A percentile compares a stretch with the other conserved stretches of the same genome.
Evolutionary conservation across 1,140 invertebrate species (phyloP).

Genomic region (Pogonomyrmex barbatus): DNA sequence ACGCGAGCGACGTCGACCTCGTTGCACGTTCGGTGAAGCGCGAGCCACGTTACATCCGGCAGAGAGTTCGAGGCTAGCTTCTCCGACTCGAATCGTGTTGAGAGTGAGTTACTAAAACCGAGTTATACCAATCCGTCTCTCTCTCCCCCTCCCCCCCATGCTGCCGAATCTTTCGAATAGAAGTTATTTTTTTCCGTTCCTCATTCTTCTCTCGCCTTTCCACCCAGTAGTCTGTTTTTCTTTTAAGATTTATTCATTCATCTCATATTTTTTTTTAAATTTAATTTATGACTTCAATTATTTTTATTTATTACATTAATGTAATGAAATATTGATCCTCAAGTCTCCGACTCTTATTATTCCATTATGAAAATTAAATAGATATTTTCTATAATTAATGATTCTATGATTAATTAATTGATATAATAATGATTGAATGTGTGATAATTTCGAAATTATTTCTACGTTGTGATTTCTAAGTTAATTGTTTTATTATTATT

Average conservation of each 20-base stretch:
- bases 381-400: background rate
- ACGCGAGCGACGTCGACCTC: conserved; percentile 68
- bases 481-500: background rate
- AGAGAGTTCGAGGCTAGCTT: conserved; percentile 66
- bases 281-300: background rate
- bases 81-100: conserved; percentile 71
- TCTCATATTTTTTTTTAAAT: background rate
- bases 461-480: background rate
- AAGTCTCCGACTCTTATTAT: background rate
- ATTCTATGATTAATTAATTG: background rate
- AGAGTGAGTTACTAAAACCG: conserved; percentile 77
- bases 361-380: background rate
- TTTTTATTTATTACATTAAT: background rate
- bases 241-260: background rate
- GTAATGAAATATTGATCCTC: background rate
- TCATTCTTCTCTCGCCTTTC: background rate
- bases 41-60: conserved; percentile 63
- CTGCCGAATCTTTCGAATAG: conserved; percentile 30
- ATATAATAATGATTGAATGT: background rate
- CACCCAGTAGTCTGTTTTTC: background rate
- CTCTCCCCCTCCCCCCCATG: background rate
- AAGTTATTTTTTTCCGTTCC: background rate
- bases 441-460: background rate
- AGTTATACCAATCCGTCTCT: conserved; percentile 55
- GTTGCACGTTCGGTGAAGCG: conserved; percentile 53